phyloP scores from a whole-genome alignment of 2,113 vertebrate genomes.

The Myotis brandtii region DNA sequence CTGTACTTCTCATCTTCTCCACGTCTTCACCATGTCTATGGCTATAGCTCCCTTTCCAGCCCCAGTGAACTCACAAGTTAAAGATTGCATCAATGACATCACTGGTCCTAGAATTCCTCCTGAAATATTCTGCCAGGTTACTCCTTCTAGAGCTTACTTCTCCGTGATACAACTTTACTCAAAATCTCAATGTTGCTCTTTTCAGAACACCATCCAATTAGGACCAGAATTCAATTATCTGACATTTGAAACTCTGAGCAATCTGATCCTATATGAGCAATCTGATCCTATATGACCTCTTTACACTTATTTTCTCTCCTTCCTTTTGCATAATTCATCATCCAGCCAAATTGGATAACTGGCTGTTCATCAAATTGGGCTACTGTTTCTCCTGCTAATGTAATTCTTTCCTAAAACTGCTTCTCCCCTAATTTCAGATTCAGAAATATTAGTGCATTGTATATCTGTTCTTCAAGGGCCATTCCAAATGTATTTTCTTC shows the following conservation, averaged over 20 bases:
- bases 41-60: not conserved
- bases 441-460: not conserved
- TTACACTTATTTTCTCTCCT: not conserved
- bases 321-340: not conserved
- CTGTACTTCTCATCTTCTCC: not conserved
- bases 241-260: not conserved
- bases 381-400: not conserved
- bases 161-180: not conserved
- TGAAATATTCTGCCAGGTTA: not conserved
- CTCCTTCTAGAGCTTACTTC: not conserved
- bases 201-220: not conserved
- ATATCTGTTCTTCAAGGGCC: not conserved
- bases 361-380: not conserved
- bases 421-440: not conserved
- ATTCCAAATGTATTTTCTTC: not conserved
- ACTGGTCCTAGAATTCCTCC: not conserved
- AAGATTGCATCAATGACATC: not conserved
- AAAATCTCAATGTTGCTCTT: not conserved
- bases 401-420: not conserved
- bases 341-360: not conserved
- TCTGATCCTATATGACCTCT: not conserved
- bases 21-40: not conserved
- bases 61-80: not conserved
- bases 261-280: not conserved
- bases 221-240: not conserved